These are phyloP conservation scores for Sparidentex hasta DNA, from an alignment of 2,797 vertebrate species.

Conservation along the genomic window DNA sequence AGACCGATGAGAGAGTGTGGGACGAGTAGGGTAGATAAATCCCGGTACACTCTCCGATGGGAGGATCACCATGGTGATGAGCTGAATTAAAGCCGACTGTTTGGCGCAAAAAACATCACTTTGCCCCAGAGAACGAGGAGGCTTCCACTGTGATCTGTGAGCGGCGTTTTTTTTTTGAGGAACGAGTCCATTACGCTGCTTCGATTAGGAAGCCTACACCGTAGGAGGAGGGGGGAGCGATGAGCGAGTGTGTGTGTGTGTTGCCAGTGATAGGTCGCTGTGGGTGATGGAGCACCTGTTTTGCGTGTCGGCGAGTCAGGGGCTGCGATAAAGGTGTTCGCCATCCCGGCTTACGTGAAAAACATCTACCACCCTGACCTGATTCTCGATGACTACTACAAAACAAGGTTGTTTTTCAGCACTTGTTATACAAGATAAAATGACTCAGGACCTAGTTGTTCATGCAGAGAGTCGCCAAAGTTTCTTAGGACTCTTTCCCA, in stretches of 20 bases:
- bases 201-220: conserved; percentile 33
- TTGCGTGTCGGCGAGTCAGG: neutral
- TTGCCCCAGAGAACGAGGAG: conserved; percentile 34
- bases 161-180: conserved; percentile 2
- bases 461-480: neutral
- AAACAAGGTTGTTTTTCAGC: conserved; percentile 31
- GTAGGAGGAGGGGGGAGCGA: neutral
- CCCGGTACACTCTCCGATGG: conserved; percentile 42
- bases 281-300: conserved; percentile 54
- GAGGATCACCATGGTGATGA: conserved; percentile 68
- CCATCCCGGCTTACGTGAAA: neutral
- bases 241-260: conserved; percentile 10
- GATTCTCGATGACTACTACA: conserved; percentile 20
- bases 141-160: conserved; percentile 28
- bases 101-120: conserved; percentile 35
- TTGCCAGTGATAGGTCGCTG: conserved; percentile 22
- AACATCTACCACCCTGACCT: conserved; percentile 21
- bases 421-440: conserved; percentile 28
- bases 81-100: conserved; percentile 54
- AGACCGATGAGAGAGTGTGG: conserved; percentile 25
- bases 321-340: conserved; percentile 19
- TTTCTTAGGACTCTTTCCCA: conserved; percentile 14
- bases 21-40: conserved; percentile 40
- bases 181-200: conserved; percentile 24
- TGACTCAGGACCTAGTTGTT: conserved; percentile 5